phyloP scores from a whole-genome alignment of 2,113 vertebrate species.

The Pongo pygmaeus region DNA sequence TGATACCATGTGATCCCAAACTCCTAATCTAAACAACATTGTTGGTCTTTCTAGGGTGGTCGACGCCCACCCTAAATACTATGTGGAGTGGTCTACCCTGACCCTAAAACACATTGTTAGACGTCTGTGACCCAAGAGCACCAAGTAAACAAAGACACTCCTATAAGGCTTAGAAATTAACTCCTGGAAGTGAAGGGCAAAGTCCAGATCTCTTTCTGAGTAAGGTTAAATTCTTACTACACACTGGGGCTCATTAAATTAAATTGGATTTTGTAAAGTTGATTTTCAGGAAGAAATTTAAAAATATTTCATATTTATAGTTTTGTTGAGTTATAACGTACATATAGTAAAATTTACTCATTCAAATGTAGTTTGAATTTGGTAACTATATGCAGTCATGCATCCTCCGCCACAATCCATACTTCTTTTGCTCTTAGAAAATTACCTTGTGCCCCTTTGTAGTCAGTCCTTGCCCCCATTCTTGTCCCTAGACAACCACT shows the following conservation, averaged over 20 bases:
- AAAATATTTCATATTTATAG: neutral
- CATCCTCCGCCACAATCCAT: neutral
- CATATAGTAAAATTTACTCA: neutral
- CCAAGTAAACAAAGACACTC: slow-evolving; percentile 27
- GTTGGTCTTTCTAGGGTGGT: neutral
- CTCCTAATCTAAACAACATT: neutral
- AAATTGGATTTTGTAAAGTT: slow-evolving; percentile 51
- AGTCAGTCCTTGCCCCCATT: neutral
- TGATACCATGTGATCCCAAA: neutral
- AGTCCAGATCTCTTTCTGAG: neutral
- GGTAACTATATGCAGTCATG: neutral
- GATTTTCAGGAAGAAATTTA: neutral
- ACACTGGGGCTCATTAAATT: neutral
- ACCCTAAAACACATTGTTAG: neutral
- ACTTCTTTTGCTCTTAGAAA: neutral
- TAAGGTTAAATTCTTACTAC: slow-evolving; percentile 34
- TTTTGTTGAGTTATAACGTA: neutral
- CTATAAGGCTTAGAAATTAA: neutral
- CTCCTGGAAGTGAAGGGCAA: slow-evolving; percentile 1
- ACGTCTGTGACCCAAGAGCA: neutral
- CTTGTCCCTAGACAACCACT: neutral
- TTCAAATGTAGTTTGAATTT: slow-evolving; percentile 11
- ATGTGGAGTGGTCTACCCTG: neutral
- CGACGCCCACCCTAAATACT: neutral
- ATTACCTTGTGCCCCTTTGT: neutral